Percentiles rank a stretch among this genome's conserved stretches.
phyloP scores from a whole-genome alignment of 64 coral and sea anemone genomes.

The Pachyseris speciosa region DNA sequence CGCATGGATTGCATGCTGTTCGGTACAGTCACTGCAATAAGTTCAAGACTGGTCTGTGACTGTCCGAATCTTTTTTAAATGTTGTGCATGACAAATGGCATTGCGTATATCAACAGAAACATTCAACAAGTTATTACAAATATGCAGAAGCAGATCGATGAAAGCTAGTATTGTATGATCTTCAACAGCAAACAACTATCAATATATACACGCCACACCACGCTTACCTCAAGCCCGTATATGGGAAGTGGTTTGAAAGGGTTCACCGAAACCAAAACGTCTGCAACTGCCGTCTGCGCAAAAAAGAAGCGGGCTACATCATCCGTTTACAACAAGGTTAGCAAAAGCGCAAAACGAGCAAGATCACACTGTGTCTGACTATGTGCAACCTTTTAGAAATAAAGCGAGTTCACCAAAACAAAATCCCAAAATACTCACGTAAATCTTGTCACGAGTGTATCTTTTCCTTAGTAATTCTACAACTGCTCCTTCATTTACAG shows the following conservation, averaged over 20 bases:
- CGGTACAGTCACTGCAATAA: too few species aligned
- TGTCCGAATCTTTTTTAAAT: too few species aligned
- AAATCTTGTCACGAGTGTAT: background rate
- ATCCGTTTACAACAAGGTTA: too few species aligned
- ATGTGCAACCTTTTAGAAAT: background rate
- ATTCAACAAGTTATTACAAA: background rate
- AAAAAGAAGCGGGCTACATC: too few species aligned
- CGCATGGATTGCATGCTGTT: too few species aligned
- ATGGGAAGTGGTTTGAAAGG: constrained; percentile 20
- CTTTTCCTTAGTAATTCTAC: constrained; percentile 16
- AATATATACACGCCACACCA: background rate
- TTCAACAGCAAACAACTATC: constrained; percentile 15
- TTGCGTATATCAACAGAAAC: background rate
- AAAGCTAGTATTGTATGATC: background rate
- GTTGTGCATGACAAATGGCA: too few species aligned
- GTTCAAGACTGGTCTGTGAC: too few species aligned
- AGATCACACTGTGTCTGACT: too few species aligned
- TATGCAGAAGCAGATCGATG: too few species aligned
- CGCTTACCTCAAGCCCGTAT: background rate
- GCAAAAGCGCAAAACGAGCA: too few species aligned
- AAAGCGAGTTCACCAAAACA: background rate
- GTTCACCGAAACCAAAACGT: constrained; percentile 25
- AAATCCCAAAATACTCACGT: too few species aligned
- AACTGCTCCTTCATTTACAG: background rate
- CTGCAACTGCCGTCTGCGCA: background rate